These are phyloP conservation scores for Electrona antarctica DNA, from an alignment of 2,113 vertebrate species.

Conservation along the genomic window DNA sequence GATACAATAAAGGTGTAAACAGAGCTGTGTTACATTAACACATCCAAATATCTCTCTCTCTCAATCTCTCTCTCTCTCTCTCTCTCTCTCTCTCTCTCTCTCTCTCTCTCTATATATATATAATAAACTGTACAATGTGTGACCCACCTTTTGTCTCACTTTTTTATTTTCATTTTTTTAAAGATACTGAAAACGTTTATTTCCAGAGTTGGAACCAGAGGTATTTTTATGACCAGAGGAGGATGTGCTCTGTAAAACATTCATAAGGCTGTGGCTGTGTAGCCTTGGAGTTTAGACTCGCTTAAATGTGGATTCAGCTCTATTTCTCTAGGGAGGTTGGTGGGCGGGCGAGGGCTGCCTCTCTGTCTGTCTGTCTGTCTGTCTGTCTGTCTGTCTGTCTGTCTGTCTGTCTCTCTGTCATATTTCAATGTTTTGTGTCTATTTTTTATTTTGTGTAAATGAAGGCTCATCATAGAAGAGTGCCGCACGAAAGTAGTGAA, in stretches of 20 bases:
- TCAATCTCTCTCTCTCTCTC: no score
- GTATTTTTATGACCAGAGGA: conserved; percentile 36
- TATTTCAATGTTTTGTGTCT: no score
- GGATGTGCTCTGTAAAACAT: conserved; percentile 53
- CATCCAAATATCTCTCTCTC: no score
- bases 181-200: conserved; percentile 45
- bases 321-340: conserved; percentile 43
- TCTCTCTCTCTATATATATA: conserved; percentile 36
- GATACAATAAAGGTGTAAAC: no score
- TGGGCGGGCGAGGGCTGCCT: conserved; percentile 4
- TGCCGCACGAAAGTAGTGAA: no score
- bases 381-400: not conserved
- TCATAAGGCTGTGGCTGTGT: conserved; percentile 19
- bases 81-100: not conserved
- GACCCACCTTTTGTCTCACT: not conserved
- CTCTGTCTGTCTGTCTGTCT: not conserved
- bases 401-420: no score
- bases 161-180: conserved; percentile 11
- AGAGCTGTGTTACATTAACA: no score
- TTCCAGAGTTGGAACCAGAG: conserved; percentile 22
- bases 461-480: no score
- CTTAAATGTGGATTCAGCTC: conserved; percentile 51
- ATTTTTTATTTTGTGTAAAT: no score
- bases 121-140: conserved; percentile 25
- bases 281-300: conserved; percentile 50